Conservation (phyloP, 2,113 vertebrate genomes). For the Synchiropus splendidus region DNA sequence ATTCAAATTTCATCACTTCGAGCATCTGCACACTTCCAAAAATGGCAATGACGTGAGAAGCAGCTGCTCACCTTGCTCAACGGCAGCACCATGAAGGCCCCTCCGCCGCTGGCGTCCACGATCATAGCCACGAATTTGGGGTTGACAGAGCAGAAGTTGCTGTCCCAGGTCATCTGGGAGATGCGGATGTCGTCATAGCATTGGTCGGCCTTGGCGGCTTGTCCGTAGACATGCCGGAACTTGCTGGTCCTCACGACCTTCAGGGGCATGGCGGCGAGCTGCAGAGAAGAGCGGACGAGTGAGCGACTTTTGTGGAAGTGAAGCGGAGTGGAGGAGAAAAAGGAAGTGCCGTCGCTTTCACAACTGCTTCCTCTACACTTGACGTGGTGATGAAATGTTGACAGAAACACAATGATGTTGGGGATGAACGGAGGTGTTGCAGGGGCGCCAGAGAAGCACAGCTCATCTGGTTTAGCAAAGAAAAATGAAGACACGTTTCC, state of each 20-base stretch:
- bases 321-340: constrained; percentile 30
- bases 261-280: constrained; percentile 74
- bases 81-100: constrained; percentile 81
- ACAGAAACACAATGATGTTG: too few species aligned
- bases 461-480: too few species aligned
- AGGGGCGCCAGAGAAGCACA: too few species aligned
- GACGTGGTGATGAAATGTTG: neutral
- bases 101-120: constrained; percentile 83
- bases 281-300: neutral
- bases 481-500: too few species aligned
- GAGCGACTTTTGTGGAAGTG: neutral
- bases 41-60: neutral
- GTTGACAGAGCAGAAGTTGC: constrained; percentile 84
- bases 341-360: constrained; percentile 44
- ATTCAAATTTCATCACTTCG: constrained; percentile 3
- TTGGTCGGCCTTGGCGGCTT: constrained; percentile 77
- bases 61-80: constrained; percentile 71
- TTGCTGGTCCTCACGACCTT: constrained; percentile 83
- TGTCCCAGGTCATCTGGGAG: constrained; percentile 90
- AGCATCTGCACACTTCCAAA: constrained; percentile 3
- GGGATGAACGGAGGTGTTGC: too few species aligned
- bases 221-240: constrained; percentile 86
- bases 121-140: constrained; percentile 87
- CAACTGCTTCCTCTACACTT: constrained; percentile 48
- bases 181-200: constrained; percentile 87